Conservation (phyloP, 2,888 invertebrate species). For the Stratiomys singularior region DNA sequence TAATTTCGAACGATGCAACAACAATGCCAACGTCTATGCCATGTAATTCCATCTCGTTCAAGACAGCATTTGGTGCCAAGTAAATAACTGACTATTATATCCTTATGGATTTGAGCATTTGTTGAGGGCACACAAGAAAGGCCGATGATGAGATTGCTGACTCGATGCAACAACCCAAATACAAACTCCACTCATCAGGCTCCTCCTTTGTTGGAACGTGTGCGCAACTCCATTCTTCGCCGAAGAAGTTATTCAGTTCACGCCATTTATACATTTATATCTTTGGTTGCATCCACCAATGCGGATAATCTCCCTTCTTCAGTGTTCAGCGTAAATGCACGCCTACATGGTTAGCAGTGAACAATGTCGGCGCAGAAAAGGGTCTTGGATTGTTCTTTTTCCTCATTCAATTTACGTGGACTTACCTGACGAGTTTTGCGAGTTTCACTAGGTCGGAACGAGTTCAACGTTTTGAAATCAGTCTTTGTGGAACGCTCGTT, state of each 20-base stretch:
- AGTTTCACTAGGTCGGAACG: constrained; percentile 21
- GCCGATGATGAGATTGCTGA: too few relatives aligned
- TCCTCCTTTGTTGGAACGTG: neutral
- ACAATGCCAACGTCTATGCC: neutral
- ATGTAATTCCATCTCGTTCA: neutral
- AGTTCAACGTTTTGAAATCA: constrained; percentile 28
- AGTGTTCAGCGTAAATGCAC: neutral
- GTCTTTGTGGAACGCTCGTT: constrained; percentile 29
- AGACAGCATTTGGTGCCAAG: neutral
- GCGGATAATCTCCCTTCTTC: neutral
- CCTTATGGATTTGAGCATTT: neutral
- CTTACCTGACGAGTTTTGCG: constrained; percentile 7
- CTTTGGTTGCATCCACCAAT: neutral
- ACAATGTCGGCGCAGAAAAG: neutral
- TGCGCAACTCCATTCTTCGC: constrained; percentile 18
- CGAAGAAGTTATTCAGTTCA: too few relatives aligned
- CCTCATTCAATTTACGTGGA: neutral
- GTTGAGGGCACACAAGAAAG: too few relatives aligned
- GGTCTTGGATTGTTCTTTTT: neutral
- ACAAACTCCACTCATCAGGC: neutral
- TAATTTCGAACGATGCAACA: constrained; percentile 50
- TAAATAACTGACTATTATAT: neutral
- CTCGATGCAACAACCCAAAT: too few relatives aligned
- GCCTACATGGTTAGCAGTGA: neutral
- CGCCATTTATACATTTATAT: neutral